Evolutionary conservation across 2,113 vertebrate species (phyloP), one percentile per base, ranked within the genome.

Genomic region (Phainopepla nitens): DNA sequence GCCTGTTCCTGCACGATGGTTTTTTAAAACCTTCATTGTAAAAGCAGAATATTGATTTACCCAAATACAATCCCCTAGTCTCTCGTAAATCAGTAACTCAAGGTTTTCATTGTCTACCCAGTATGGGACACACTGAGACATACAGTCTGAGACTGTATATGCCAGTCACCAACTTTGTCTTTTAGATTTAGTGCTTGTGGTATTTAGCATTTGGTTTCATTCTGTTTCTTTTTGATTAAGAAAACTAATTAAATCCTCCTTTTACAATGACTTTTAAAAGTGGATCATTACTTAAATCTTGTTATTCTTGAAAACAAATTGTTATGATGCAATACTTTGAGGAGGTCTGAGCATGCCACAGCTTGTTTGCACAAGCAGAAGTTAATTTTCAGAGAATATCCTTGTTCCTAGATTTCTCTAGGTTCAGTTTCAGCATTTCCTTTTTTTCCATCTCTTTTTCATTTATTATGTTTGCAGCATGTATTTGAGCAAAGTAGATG

Each of bases 311-410:
- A 90, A 69, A 61, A 8, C 13, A 25, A 23, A 70, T 75, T 57
- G 29, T 44, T 35, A 28, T 17, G 22, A 14, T 2, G 9, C 41
- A 71, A 51, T 60, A 20, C 19, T 89, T 39, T 68, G 51, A 82
- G 29, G 87, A 75, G 25, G 22, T 68, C 75, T 79, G 69, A 81
- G 23, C 17, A 42, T 49, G 44, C 9, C 45, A 35, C 12, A 41
- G 21, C 47, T 94, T 91, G 51, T 91, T 92, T 81, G n/a, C n/a
- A 64, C 7, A 47, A 49, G 13, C 20, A 86, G 73, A 87, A 75
- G 8, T 36, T 47, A 49, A 41, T 71, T 82, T 71, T 44, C 22
- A 60, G 47, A 91, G 36, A 49, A 56, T 53, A 33, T 57, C 13
- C 39, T 62, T 71, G 23, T 20, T 62, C 35, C 17, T 51, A 49